phyloP scores from a whole-genome alignment of 2,797 vertebrate genomes.

The Champsocephalus esox region DNA sequence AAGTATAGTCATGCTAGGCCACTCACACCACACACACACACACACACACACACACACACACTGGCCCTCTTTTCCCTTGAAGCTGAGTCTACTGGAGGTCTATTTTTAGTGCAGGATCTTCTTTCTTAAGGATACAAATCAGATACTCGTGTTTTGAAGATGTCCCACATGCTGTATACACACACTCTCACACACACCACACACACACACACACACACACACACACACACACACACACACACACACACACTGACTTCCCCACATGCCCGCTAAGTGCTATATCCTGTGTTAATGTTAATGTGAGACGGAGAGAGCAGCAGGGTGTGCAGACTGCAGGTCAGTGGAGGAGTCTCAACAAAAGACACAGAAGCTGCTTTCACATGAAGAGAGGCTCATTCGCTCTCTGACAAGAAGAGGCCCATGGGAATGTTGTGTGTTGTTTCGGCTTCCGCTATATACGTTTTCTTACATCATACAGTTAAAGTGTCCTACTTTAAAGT shows the following conservation, averaged over 20 bases:
- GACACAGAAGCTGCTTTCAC: no score
- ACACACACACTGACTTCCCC: slow-evolving; percentile 18
- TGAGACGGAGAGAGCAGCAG: slow-evolving; percentile 45
- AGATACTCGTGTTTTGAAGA: neutral
- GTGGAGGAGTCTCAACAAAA: neutral
- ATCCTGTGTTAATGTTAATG: slow-evolving; percentile 29
- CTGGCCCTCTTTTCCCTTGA: slow-evolving; percentile 1
- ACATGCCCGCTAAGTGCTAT: neutral
- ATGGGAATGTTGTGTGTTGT: no score
- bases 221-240: neutral
- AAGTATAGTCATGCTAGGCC: no score
- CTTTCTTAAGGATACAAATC: neutral
- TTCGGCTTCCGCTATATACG: no score
- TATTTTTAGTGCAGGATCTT: slow-evolving; percentile 12
- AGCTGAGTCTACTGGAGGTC: neutral
- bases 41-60: neutral
- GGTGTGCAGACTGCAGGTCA: slow-evolving; percentile 35
- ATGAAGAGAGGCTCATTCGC: no score
- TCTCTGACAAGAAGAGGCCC: no score
- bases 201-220: neutral
- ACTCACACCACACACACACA: slow-evolving; percentile 16
- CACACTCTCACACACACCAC: no score
- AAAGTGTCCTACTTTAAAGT: no score
- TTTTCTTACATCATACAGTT: no score
- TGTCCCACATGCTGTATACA: neutral